These are phyloP conservation scores for Cebidichthys violaceus DNA, from an alignment of 2,113 vertebrate genomes.

Conservation along the genomic window DNA sequence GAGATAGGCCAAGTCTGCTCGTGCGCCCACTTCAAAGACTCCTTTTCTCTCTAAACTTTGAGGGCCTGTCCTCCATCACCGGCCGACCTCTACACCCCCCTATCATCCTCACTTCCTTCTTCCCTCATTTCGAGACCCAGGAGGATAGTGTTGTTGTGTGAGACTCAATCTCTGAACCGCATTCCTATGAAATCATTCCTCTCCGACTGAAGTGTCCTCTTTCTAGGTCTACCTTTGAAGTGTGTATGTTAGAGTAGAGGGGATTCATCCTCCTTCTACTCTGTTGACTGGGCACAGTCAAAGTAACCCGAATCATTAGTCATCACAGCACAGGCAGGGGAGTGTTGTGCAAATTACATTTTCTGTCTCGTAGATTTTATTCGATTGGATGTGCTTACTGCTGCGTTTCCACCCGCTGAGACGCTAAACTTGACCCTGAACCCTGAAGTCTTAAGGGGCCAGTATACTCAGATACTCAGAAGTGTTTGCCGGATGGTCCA, in stretches of 20 bases:
- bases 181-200: not conserved
- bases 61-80: constrained; percentile 26
- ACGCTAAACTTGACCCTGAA: not conserved
- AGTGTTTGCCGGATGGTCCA: not conserved
- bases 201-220: not conserved
- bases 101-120: constrained; percentile 5
- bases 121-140: not conserved
- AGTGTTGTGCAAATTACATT: not conserved
- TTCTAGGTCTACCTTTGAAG: constrained; percentile 39
- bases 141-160: not conserved
- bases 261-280: constrained; percentile 17
- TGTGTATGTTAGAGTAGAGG: constrained; percentile 1
- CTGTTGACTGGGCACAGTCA: not conserved
- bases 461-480: not conserved
- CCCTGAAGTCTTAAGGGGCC: not conserved
- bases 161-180: not conserved
- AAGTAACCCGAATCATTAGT: not conserved
- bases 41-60: constrained; percentile 25
- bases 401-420: not conserved
- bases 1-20: not conserved
- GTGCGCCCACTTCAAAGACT: constrained; percentile 38
- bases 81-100: not conserved
- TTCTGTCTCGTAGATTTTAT: constrained; percentile 4
- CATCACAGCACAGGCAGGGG: not conserved
- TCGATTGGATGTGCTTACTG: constrained; percentile 15